Evolutionary conservation across 2,888 invertebrate genomes (phyloP).

Genomic region (Phoenoteleia sp.): DNA sequence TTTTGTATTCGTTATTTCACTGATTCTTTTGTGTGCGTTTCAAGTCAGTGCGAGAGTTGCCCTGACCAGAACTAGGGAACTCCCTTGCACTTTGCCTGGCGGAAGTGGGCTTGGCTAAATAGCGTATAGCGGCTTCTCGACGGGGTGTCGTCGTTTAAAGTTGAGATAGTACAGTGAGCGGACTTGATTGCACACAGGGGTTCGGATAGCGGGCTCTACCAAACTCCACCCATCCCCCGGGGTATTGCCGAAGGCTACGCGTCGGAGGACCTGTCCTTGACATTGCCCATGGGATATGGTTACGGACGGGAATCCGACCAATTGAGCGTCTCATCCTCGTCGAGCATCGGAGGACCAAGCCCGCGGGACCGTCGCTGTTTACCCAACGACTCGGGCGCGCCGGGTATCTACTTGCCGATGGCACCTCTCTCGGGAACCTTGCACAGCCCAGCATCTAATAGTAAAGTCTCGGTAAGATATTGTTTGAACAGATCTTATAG

Average conservation of each 20-base stretch:
- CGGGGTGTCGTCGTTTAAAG: conserved; percentile 18
- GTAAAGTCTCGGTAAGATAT: conserved; percentile 89
- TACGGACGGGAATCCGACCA: conserved; percentile 88
- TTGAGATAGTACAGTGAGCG: conserved; percentile 31
- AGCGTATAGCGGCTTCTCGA: conserved; percentile 62
- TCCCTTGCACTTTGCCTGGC: conserved; percentile 44
- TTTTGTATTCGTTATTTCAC: too few species aligned
- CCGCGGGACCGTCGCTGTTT: conserved; percentile 87
- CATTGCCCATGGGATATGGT: conserved; percentile 86
- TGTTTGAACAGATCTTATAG: too few species aligned
- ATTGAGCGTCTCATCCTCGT: conserved; percentile 89
- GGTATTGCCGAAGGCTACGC: conserved; percentile 88
- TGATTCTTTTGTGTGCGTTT: too few species aligned
- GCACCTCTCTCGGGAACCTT: conserved; percentile 87
- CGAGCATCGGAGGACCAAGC: conserved; percentile 88
- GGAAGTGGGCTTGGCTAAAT: conserved; percentile 65
- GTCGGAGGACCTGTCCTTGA: conserved; percentile 88
- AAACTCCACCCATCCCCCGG: conserved; percentile 88
- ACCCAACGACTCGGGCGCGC: conserved; percentile 86
- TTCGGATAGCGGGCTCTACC: conserved; percentile 88
- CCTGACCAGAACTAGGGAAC: conserved; percentile 36
- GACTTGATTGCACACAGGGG: conserved; percentile 87
- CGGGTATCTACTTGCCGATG: conserved; percentile 89
- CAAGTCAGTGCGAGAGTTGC: too few species aligned
- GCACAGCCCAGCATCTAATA: conserved; percentile 89